Conservation (phyloP, 2,888 invertebrate species). For the Neelides folsomi region DNA sequence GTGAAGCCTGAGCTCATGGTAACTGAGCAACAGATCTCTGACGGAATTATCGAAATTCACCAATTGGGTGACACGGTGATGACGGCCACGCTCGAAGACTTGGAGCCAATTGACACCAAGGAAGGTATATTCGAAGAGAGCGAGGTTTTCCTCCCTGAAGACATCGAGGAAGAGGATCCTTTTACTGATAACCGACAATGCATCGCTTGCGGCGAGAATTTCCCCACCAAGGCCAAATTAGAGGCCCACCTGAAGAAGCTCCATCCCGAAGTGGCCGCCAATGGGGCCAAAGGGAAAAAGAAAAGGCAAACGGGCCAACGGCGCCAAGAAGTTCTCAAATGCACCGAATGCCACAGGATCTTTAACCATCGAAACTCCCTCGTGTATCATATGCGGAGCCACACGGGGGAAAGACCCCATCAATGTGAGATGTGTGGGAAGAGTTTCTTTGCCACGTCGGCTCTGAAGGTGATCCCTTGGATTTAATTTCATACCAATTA, state of each 20-base stretch:
- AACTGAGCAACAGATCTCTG: not conserved
- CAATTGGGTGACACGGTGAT: not conserved
- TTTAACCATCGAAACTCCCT: conserved; percentile 72
- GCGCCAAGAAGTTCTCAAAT: conserved; percentile 41
- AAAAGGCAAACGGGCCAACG: conserved; percentile 36
- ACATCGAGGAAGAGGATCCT: conserved; percentile 39
- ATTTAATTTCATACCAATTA: conserved; percentile 1
- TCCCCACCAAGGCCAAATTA: conserved; percentile 29
- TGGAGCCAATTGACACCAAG: conserved; percentile 8
- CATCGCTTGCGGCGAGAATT: conserved; percentile 35
- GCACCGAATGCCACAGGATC: conserved; percentile 55
- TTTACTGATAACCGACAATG: conserved; percentile 36
- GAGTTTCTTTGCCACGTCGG: conserved; percentile 66
- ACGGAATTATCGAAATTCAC: conserved; percentile 1
- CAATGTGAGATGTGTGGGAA: conserved; percentile 67
- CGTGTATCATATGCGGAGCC: conserved; percentile 67
- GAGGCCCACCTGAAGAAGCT: conserved; percentile 30
- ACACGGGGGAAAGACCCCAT: conserved; percentile 57
- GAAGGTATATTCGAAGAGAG: conserved; percentile 5
- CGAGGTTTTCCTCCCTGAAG: conserved; percentile 33
- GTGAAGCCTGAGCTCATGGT: conserved; percentile 1
- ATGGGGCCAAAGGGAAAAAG: conserved; percentile 7
- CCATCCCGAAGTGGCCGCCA: conserved; percentile 26
- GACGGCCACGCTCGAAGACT: conserved; percentile 6
- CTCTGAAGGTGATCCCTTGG: conserved; percentile 51